Evolutionary conservation across 2,888 invertebrate genomes (phyloP).

Genomic region (Mythimna impura): DNA sequence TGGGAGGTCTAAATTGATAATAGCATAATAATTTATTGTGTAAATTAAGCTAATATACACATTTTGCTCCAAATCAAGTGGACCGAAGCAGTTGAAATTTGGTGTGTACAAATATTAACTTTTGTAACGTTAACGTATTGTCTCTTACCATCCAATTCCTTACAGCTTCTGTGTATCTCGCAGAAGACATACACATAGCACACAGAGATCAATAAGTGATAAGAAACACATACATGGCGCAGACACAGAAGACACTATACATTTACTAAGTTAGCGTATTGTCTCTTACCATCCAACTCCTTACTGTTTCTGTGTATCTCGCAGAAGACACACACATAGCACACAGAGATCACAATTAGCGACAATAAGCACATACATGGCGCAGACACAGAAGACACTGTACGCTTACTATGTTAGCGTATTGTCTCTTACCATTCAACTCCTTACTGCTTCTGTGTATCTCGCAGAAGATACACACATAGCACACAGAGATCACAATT

Average conservation of each 20-base stretch:
- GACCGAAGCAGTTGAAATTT: too few relatives aligned
- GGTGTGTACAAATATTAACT: too few relatives aligned
- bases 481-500: slow-evolving; percentile 80
- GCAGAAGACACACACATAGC: slow-evolving; percentile 93
- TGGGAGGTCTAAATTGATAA: too few relatives aligned
- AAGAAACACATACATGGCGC: slow-evolving; percentile 93
- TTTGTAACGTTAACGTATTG: background rate
- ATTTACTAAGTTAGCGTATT: slow-evolving; percentile 86
- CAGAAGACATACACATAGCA: slow-evolving; percentile 94
- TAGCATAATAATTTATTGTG: too few relatives aligned
- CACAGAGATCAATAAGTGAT: slow-evolving; percentile 67
- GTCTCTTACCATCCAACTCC: slow-evolving; percentile 89
- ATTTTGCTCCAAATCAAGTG: too few relatives aligned
- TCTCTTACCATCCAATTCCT: slow-evolving; percentile 89
- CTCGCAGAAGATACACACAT: slow-evolving; percentile 93
- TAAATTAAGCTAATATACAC: too few relatives aligned
- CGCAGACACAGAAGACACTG: slow-evolving; percentile 92
- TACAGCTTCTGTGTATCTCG: slow-evolving; percentile 92
- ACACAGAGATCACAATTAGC: slow-evolving; percentile 92
- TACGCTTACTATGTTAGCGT: too few relatives aligned
- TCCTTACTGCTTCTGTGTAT: slow-evolving; percentile 92
- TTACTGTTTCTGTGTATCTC: slow-evolving; percentile 93
- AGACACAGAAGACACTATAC: slow-evolving; percentile 91
- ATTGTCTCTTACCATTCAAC: slow-evolving; percentile 86
- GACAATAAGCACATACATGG: slow-evolving; percentile 94